Conservation (phyloP, 2,113 vertebrate species). For the Furnarius figulus region DNA sequence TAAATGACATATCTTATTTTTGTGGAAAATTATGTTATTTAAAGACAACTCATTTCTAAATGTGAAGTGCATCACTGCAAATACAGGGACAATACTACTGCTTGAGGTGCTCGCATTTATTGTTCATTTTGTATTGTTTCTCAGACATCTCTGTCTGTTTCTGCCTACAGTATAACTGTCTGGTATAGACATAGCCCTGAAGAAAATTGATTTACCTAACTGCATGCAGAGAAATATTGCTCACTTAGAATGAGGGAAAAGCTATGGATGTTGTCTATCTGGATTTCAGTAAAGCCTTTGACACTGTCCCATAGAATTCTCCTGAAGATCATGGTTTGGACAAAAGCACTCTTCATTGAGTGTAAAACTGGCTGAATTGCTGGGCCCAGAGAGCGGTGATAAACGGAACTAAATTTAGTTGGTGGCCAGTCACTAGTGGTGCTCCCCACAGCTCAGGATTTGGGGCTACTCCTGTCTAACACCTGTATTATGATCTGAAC, state of each 20-base stretch:
- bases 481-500: background rate
- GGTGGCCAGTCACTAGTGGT: background rate
- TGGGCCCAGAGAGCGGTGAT: too few species aligned
- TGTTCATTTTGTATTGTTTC: background rate
- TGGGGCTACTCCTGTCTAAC: background rate
- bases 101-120: background rate
- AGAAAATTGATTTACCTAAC: background rate
- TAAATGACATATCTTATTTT: background rate
- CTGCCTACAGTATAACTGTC: background rate
- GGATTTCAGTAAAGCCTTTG: background rate
- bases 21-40: background rate
- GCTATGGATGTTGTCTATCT: background rate
- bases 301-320: background rate
- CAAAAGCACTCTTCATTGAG: background rate
- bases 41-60: background rate
- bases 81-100: background rate
- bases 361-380: background rate
- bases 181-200: background rate
- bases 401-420: background rate
- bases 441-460: background rate
- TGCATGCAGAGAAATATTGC: background rate
- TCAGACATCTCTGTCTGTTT: background rate
- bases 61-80: background rate
- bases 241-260: background rate
- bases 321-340: background rate